These are phyloP conservation scores for Aromia moschata DNA, from an alignment of 2,888 invertebrate genomes.

Conservation along the genomic window DNA sequence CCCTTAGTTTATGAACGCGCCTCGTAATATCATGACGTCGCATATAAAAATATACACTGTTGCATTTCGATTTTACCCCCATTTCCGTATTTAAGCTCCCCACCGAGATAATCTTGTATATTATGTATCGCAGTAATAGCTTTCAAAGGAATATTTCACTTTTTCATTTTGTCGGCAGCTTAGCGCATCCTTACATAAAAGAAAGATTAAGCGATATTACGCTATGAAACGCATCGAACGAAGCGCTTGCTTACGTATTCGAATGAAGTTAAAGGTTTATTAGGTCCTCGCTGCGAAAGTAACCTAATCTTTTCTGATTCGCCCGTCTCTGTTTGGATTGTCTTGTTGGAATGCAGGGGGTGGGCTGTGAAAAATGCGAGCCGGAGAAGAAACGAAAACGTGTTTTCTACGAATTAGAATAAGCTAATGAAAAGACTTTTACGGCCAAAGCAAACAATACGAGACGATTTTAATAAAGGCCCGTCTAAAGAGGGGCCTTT, in stretches of 20 bases:
- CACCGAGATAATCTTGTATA: background rate
- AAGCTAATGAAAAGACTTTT: background rate
- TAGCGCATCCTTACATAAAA: conserved; percentile 2
- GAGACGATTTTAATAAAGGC: background rate
- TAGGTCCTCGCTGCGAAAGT: background rate
- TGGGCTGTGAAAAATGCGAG: background rate
- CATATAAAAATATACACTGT: no score
- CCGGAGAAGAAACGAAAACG: background rate
- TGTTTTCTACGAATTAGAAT: background rate
- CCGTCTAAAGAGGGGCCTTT: no score
- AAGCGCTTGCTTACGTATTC: background rate
- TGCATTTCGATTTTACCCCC: background rate
- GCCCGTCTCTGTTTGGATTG: background rate
- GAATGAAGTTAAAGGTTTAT: background rate
- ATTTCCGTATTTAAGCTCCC: background rate
- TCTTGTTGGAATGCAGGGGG: background rate
- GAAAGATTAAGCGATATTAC: background rate
- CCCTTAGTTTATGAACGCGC: no score
- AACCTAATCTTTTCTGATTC: background rate
- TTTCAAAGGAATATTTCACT: conserved; percentile 25
- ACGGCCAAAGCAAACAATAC: background rate
- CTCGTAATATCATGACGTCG: no score
- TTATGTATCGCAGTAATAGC: conserved; percentile 8
- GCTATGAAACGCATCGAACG: background rate
- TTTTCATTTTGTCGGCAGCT: conserved; percentile 14